Evolutionary conservation across 2,888 invertebrate species (phyloP).

Genomic region (Cephus nigrinus): DNA sequence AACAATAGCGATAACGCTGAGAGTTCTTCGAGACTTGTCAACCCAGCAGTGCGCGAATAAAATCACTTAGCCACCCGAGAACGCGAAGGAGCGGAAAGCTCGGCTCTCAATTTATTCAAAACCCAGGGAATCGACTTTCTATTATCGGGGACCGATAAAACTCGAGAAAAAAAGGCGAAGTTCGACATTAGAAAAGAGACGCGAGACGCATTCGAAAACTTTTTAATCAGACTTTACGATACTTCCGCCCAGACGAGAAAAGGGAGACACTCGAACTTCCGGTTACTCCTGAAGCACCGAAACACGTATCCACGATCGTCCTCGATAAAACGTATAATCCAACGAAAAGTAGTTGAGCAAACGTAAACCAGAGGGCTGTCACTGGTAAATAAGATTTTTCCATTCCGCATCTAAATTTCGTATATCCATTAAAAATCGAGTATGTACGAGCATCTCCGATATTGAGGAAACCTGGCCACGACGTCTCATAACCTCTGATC

Average conservation of each 20-base stretch:
- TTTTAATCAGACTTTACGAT: not conserved
- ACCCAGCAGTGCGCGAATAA: not conserved
- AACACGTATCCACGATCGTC: not conserved
- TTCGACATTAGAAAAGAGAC: not conserved
- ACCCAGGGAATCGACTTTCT: not conserved
- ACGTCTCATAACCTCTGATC: not conserved
- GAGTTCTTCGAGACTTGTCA: not conserved
- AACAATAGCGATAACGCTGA: not conserved
- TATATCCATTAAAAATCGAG: not conserved
- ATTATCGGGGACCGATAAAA: not conserved
- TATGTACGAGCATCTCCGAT: not conserved
- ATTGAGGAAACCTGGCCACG: not conserved
- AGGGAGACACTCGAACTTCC: not conserved
- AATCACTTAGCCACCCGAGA: not conserved
- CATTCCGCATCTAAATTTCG: not conserved
- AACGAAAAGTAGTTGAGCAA: not conserved
- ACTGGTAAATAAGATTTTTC: not conserved
- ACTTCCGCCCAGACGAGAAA: not conserved
- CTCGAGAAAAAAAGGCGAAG: not conserved
- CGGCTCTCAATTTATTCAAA: not conserved
- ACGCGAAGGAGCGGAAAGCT: not conserved
- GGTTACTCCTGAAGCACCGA: not conserved
- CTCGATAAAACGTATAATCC: not conserved
- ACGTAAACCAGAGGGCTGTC: not conserved
- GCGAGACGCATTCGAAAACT: not conserved